These are phyloP conservation scores for Phrynocephalus forsythii DNA, from an alignment of 2,797 vertebrate genomes.

Conservation along the genomic window DNA sequence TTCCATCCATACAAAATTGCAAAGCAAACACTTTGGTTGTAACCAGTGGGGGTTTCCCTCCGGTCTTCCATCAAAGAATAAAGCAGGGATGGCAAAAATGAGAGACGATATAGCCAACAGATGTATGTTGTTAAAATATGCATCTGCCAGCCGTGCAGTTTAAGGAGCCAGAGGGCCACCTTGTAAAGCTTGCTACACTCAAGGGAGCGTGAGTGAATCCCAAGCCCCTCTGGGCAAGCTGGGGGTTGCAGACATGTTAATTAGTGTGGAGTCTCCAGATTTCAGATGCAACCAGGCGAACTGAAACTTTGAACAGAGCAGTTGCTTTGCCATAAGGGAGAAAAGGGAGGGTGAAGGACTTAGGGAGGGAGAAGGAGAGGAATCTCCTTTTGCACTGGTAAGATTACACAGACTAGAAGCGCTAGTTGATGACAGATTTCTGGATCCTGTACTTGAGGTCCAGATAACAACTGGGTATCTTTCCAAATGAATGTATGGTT, in stretches of 20 bases:
- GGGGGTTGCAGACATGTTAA: slow-evolving; percentile 74
- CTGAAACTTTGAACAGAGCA: slow-evolving; percentile 60
- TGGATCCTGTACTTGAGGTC: background rate
- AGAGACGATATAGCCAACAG: slow-evolving; percentile 74
- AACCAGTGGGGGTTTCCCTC: slow-evolving; percentile 71
- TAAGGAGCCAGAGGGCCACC: slow-evolving; percentile 66
- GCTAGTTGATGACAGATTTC: fast-evolving
- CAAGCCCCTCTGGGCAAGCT: slow-evolving; percentile 58
- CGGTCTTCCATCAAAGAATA: slow-evolving; percentile 76
- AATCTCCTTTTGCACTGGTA: fast-evolving
- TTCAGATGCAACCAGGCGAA: slow-evolving; percentile 65
- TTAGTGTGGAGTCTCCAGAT: slow-evolving; percentile 72
- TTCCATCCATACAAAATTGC: slow-evolving; percentile 68
- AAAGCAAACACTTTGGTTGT: slow-evolving; percentile 80
- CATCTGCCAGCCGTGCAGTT: slow-evolving; percentile 60
- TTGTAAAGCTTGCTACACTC: slow-evolving; percentile 61
- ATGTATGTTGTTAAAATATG: slow-evolving; percentile 74
- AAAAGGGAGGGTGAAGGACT: background rate
- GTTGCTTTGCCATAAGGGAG: slow-evolving; percentile 42
- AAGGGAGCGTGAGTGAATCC: slow-evolving; percentile 34
- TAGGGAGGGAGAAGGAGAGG: background rate
- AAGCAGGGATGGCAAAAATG: slow-evolving; percentile 72
- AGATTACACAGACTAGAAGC: fast-evolving
- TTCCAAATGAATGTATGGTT: no score
- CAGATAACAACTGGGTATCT: no score